Conservation (phyloP, 2,888 invertebrate genomes). For the Cartodere bifasciata region DNA sequence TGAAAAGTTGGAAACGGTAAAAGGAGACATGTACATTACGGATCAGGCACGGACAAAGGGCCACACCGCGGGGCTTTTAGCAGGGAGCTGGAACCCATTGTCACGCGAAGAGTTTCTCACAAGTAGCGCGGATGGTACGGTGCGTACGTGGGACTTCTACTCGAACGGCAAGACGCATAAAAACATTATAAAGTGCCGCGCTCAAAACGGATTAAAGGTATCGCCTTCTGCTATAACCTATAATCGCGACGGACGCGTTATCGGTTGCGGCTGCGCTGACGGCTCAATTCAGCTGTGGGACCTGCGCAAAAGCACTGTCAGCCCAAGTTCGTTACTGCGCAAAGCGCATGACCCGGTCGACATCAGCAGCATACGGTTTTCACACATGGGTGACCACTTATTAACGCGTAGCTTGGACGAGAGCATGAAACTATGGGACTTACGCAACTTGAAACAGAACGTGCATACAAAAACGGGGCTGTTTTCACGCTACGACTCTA, state of each 20-base stretch:
- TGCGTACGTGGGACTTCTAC: conserved; percentile 81
- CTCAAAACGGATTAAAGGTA: conserved; percentile 74
- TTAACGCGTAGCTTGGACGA: conserved; percentile 83
- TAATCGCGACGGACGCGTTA: conserved; percentile 39
- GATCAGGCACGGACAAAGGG: conserved; percentile 89
- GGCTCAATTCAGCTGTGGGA: conserved; percentile 98
- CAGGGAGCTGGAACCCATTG: conserved; percentile 90
- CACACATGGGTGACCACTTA: conserved; percentile 69
- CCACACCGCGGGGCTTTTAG: conserved; percentile 81
- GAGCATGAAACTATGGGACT: conserved; percentile 90
- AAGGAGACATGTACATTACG: conserved; percentile 70
- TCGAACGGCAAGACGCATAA: conserved; percentile 63
- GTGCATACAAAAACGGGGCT: conserved; percentile 55
- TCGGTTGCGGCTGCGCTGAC: conserved; percentile 81
- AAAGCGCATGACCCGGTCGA: conserved; percentile 74
- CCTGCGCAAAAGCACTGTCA: conserved; percentile 79
- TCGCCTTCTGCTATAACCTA: conserved; percentile 42
- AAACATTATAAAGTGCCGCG: conserved; percentile 73
- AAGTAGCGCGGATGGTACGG: conserved; percentile 85
- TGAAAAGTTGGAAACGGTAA: conserved; percentile 83
- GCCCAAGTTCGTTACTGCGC: conserved; percentile 64
- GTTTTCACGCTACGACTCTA: conserved; percentile 74
- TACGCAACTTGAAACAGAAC: conserved; percentile 69
- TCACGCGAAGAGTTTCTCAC: conserved; percentile 88
- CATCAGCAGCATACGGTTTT: conserved; percentile 74